Evolutionary conservation across 2,888 invertebrate genomes (phyloP).

Genomic region (Nymphalis polychloros): DNA sequence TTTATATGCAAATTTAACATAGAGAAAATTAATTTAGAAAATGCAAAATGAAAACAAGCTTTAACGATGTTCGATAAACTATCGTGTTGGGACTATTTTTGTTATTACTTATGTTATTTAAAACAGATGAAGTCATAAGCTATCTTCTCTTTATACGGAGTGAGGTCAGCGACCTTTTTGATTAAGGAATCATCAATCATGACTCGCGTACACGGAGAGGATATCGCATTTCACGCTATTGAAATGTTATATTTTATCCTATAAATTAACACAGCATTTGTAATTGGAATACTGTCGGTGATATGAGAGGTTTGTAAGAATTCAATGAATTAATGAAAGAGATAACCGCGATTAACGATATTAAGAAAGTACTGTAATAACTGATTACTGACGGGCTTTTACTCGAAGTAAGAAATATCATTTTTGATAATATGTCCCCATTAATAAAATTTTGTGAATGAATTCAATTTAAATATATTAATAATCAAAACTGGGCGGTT

Average conservation of each 20-base stretch:
- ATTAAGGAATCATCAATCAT: slow-evolving; percentile 79
- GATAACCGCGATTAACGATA: not conserved
- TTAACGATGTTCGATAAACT: slow-evolving; percentile 26
- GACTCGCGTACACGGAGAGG: slow-evolving; percentile 56
- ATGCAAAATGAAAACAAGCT: slow-evolving; percentile 3
- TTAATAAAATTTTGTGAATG: not conserved
- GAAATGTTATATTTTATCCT: slow-evolving; percentile 33
- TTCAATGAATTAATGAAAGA: not conserved
- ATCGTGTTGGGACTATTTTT: slow-evolving; percentile 30
- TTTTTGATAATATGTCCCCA: no score
- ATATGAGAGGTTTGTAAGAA: not conserved
- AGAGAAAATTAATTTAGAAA: slow-evolving; percentile 11
- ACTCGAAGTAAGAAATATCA: not conserved
- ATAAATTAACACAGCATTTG: slow-evolving; percentile 10
- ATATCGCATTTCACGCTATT: slow-evolving; percentile 66
- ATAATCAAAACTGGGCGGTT: not conserved
- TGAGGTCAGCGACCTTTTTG: slow-evolving; percentile 67
- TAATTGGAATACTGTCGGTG: slow-evolving; percentile 10
- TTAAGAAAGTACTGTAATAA: no score
- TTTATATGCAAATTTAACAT: slow-evolving; percentile 58
- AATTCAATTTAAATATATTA: not conserved
- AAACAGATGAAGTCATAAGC: slow-evolving; percentile 65
- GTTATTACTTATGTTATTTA: slow-evolving; percentile 51
- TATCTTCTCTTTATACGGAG: slow-evolving; percentile 51
- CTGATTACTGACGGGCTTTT: not conserved